These are phyloP conservation scores for Sander lucioperca DNA, from an alignment of 2,113 vertebrate genomes.

Conservation along the genomic window DNA sequence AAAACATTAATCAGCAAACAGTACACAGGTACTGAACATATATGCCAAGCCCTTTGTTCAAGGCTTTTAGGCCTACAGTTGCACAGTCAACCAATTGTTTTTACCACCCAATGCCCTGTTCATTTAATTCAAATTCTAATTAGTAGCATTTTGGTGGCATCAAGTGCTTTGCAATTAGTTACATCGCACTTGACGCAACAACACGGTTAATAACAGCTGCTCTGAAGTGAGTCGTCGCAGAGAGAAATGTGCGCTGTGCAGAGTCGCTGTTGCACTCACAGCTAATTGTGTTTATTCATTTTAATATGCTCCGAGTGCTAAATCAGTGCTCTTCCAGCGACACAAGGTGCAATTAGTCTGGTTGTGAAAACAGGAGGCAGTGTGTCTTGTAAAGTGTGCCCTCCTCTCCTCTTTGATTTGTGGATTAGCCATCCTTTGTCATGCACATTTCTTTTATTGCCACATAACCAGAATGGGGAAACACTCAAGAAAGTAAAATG, in stretches of 20 bases:
- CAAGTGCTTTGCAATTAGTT: constrained; percentile 80
- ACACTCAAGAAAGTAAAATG: not conserved
- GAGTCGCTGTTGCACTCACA: constrained; percentile 68
- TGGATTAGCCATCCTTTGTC: constrained; percentile 43
- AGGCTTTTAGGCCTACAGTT: constrained; percentile 20
- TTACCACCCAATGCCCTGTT: constrained; percentile 35
- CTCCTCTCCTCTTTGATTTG: constrained; percentile 57
- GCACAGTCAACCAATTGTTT: not conserved
- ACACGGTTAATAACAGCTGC: constrained; percentile 74
- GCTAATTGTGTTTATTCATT: constrained; percentile 86
- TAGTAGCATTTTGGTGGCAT: constrained; percentile 70
- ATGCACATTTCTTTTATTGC: constrained; percentile 48
- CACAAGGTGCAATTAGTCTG: constrained; percentile 79
- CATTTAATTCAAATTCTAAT: constrained; percentile 71
- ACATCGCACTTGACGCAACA: constrained; percentile 70
- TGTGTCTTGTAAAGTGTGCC: constrained; percentile 65
- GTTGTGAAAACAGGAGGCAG: constrained; percentile 69
- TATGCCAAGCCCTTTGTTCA: constrained; percentile 1
- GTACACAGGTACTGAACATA: not conserved
- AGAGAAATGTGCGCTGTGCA: constrained; percentile 64
- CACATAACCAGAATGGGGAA: not conserved
- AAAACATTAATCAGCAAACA: constrained; percentile 14
- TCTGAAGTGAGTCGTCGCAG: constrained; percentile 62
- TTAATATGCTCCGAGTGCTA: constrained; percentile 85
- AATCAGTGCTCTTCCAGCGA: constrained; percentile 80